Base-by-base conservation (phyloP, 2,113 vertebrate genomes). In the Tretioscincus oriximinensis region DNA sequence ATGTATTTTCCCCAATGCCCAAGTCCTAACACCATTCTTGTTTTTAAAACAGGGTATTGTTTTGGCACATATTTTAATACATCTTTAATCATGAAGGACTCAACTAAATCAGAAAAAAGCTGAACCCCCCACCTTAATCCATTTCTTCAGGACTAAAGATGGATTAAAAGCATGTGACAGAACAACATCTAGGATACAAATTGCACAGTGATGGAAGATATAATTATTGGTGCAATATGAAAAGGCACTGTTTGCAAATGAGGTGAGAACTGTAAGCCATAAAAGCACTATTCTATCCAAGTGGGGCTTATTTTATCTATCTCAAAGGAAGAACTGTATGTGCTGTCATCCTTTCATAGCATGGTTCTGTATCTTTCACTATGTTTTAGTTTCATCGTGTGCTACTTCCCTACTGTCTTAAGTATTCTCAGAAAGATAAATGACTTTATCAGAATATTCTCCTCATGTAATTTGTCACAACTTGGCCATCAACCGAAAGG, bases 401-500 rank as follows among this genome's bases (percentile, higher is more conserved):
- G 0, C 71, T 75, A 28, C 72, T 88, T 80, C 76, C 54, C 54
- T 87, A 77, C 3, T 0, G 67, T 81, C 81, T 58, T 88, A 76
- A 81, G 29, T 29, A 80, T 84, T 87, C 82, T 93, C 87, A 92
- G 0, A 18, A 87, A 86, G 86, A 93, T 83, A 88, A 83, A 91
- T 93, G 86, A 54, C 67, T 87, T 82, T 80, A 93, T 89, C 83
- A 81, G 82, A 88, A 92, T 88, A 90, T 80, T 88, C 82, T 79
- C 84, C 84, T 78, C 77, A 88, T 47, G 54, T 89, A 87, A 88
- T 94, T 93, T 91, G 81, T 95, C 92, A 91, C 61, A 54, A 88
- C 89, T 83, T 84, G 84, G 81, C 85, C 54, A 85, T 4, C 45
- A 76, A 29, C 88, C 88, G 72, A 88, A 91, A 76, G 80, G 31